Evolutionary conservation across 2,113 vertebrate genomes (phyloP), one percentile per base, ranked within the genome.

Genomic region (Todiramphus chloris): DNA sequence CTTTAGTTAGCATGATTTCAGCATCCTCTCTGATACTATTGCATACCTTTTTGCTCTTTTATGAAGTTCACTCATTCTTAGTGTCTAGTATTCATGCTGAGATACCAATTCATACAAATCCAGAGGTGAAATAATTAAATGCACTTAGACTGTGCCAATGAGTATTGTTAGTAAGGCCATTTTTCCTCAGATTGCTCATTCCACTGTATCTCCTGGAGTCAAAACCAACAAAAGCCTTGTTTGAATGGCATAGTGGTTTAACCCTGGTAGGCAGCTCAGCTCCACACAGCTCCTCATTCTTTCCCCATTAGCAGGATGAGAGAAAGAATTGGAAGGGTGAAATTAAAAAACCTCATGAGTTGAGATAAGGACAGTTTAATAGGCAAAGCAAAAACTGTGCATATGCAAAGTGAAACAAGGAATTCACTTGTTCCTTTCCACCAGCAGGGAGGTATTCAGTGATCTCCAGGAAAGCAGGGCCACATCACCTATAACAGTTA

Each of bases 401-500:
- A 58, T 11, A 46, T 69, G 55, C 8, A 76, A 46, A 83, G 19
- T n/a, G 56, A 55, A 90, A 8, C 4, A 55, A 83, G 39, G 23
- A 48, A 55, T 62, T 39, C 1, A 37, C 44, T 68, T 28, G 10
- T 9, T 4, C 3, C 15, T 67, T 51, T 31, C 17, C 10, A 19
- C 31, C 25, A 2, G 9, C 50, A 81, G 24, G 43, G 41, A 73
- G 20, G 51, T 74, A 19, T 50, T 80, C 37, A 44, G 44, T 17
- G 14, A 16, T 19, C 53, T 60, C 33, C 78, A 53, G 37, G 53
- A 33, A 59, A 60, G 10, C 33, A 53, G 51, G 17, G 9, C 6
- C 59, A 4, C 21, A 18, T 27, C 35, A 33, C 2, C 1, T 1
- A 0, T 28, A 59, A 19, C 2, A 0, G 7, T 53, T 9, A 41